These are phyloP conservation scores for Morus bassanus DNA, from an alignment of 2,797 vertebrate genomes.

Conservation along the genomic window DNA sequence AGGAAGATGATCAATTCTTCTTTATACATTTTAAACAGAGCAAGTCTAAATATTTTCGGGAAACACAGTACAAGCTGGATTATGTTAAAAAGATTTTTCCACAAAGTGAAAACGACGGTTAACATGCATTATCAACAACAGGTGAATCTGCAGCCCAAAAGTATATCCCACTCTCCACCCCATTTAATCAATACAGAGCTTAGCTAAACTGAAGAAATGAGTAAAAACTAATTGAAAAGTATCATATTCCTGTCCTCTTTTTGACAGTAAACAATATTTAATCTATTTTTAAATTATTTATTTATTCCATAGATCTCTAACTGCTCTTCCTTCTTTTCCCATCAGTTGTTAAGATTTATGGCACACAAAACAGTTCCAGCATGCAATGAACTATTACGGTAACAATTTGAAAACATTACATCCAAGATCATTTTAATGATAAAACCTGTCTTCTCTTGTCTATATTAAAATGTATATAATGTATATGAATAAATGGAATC, in stretches of 20 bases:
- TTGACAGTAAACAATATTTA: neutral
- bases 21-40: neutral
- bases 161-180: neutral
- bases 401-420: constrained; percentile 36
- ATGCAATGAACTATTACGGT: neutral
- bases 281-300: neutral
- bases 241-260: neutral
- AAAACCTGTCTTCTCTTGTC: constrained; percentile 7
- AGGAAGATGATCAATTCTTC: neutral
- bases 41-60: neutral
- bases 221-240: neutral
- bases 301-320: neutral
- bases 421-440: constrained; percentile 1
- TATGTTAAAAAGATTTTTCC: neutral
- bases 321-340: neutral
- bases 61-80: neutral
- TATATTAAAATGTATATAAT: constrained; percentile 23
- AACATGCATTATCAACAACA: neutral
- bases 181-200: neutral
- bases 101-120: neutral
- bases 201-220: neutral
- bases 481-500: constrained; percentile 37
- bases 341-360: neutral
- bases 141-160: neutral
- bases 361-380: neutral